phyloP scores from a whole-genome alignment of 1,140 invertebrate genomes.

The Tribolium castaneum region DNA sequence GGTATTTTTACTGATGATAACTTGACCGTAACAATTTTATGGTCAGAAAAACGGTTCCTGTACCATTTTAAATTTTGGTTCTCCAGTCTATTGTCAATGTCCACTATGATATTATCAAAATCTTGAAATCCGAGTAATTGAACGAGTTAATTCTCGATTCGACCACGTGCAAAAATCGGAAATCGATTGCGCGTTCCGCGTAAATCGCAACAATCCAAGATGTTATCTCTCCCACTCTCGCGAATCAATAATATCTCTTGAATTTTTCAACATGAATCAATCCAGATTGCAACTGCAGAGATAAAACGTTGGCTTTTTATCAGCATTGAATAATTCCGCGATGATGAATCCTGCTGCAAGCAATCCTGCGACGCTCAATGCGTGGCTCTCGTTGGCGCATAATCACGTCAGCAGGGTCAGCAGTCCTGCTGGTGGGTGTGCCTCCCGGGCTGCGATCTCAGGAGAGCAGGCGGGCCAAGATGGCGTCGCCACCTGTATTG shows the following conservation, averaged over 20 bases:
- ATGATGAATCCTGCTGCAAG: conserved; percentile 17
- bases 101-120: too few relatives aligned
- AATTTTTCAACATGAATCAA: background rate
- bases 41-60: too few relatives aligned
- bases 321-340: background rate
- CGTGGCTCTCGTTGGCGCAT: conserved; percentile 24
- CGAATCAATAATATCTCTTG: background rate
- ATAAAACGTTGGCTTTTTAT: background rate
- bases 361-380: conserved; percentile 44
- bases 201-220: background rate
- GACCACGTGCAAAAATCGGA: too few relatives aligned
- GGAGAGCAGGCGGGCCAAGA: conserved; percentile 63
- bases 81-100: too few relatives aligned
- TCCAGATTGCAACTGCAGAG: background rate
- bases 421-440: conserved; percentile 55
- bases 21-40: too few relatives aligned
- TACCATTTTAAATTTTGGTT: too few relatives aligned
- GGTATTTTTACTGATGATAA: too few relatives aligned
- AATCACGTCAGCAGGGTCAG: conserved; percentile 47
- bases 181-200: background rate
- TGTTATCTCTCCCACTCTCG: background rate
- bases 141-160: too few relatives aligned
- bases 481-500: conserved; percentile 62
- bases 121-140: too few relatives aligned
- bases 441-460: conserved; percentile 57